These are phyloP conservation scores for Tympanoctomys barrerae DNA, from an alignment of 2,797 vertebrate species.

Conservation along the genomic window DNA sequence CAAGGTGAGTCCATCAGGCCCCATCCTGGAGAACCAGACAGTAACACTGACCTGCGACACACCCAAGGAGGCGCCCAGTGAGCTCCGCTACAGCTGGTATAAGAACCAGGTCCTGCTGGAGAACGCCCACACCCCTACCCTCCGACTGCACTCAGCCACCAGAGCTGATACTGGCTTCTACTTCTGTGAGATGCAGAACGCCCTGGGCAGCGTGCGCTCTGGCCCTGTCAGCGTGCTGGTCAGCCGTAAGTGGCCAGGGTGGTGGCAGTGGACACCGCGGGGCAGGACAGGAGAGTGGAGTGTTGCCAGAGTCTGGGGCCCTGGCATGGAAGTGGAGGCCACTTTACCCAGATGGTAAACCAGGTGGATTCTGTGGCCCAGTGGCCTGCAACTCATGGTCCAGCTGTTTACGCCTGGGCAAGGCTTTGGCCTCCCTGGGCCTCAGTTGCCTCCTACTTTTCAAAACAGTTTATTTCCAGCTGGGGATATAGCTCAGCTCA, in stretches of 20 bases:
- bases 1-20: constrained; percentile 66
- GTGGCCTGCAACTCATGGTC: background rate
- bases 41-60: constrained; percentile 83
- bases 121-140: constrained; percentile 28
- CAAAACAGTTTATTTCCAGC: background rate
- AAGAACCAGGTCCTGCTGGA: constrained; percentile 84
- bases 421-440: background rate
- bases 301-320: background rate
- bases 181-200: constrained; percentile 83
- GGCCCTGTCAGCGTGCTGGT: constrained; percentile 78
- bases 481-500: background rate
- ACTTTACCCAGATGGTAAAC: background rate
- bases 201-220: constrained; percentile 80
- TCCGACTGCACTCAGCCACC: constrained; percentile 58
- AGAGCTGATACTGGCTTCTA: constrained; percentile 83
- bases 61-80: constrained; percentile 76
- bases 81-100: constrained; percentile 87
- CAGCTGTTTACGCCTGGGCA: background rate
- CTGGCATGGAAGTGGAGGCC: background rate
- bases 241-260: constrained; percentile 81
- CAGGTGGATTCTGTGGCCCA: background rate
- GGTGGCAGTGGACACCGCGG: background rate
- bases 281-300: background rate
- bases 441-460: background rate
- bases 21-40: constrained; percentile 82